Percentiles rank a stretch among this genome's conserved stretches.
These are phyloP conservation scores for Calliscelio sp. DNA, from an alignment of 2,888 invertebrate species.

Conservation along the genomic window DNA sequence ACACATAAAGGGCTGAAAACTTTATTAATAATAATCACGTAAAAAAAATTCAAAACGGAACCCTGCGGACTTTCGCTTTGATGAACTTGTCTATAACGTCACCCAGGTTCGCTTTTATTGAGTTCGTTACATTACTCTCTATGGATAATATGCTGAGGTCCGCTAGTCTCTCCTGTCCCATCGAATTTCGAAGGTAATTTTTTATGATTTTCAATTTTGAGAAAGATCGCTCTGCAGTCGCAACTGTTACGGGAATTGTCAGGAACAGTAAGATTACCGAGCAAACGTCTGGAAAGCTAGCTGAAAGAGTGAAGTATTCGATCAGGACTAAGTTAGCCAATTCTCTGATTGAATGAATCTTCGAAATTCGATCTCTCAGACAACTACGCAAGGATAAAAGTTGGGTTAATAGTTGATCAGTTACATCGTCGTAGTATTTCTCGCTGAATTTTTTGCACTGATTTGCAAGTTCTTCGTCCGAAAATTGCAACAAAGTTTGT, in stretches of 20 bases:
- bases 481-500: conserved; percentile 26
- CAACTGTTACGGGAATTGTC: conserved; percentile 54
- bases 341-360: conserved; percentile 38
- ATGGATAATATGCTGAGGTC: conserved; percentile 56
- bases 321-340: conserved; percentile 52
- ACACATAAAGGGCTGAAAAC: background rate
- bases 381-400: conserved; percentile 57
- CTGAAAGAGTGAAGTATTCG: conserved; percentile 45
- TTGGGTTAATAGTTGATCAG: conserved; percentile 37
- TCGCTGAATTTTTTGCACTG: conserved; percentile 13
- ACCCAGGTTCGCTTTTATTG: conserved; percentile 50
- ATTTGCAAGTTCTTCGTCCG: conserved; percentile 22
- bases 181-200: conserved; percentile 47
- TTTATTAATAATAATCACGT: background rate
- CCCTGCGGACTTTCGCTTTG: conserved; percentile 58
- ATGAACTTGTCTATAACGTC: conserved; percentile 64
- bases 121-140: conserved; percentile 48
- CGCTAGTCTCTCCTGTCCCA: conserved; percentile 57
- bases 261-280: conserved; percentile 48
- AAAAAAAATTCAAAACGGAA: background rate
- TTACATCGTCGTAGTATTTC: conserved; percentile 39
- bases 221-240: conserved; percentile 55
- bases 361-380: conserved; percentile 48
- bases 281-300: conserved; percentile 60
- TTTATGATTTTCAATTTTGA: conserved; percentile 57